These are phyloP conservation scores for Sphaerodactylus townsendi DNA, from an alignment of 2,113 vertebrate species.

Conservation along the genomic window DNA sequence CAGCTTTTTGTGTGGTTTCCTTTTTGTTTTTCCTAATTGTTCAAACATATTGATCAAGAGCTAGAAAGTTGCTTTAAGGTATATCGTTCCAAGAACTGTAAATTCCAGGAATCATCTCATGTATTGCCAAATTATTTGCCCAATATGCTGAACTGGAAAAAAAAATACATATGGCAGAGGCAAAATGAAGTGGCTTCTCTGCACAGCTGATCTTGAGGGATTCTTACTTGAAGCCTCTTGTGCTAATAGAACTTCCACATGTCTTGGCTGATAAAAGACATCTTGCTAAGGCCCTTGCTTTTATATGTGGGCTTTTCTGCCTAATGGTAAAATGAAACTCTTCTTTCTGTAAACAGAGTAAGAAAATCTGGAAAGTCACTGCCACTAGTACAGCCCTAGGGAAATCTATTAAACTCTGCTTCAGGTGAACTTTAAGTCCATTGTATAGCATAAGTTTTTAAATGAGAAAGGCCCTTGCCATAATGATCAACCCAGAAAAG, in stretches of 20 bases:
- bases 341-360: slow-evolving; percentile 54
- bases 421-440: not conserved
- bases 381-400: not conserved
- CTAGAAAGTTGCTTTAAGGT: slow-evolving; percentile 47
- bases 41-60: slow-evolving; percentile 30
- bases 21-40: slow-evolving; percentile 12
- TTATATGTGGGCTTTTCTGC: slow-evolving; percentile 60
- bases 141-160: slow-evolving; percentile 57
- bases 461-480: slow-evolving; percentile 30
- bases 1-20: slow-evolving; percentile 23
- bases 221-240: slow-evolving; percentile 28
- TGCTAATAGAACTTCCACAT: slow-evolving; percentile 63
- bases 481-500: not conserved
- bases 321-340: slow-evolving; percentile 40
- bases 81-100: slow-evolving; percentile 52
- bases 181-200: slow-evolving; percentile 60
- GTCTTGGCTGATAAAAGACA: slow-evolving; percentile 55
- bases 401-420: slow-evolving; percentile 26
- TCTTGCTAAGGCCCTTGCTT: slow-evolving; percentile 46
- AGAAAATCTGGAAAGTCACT: slow-evolving; percentile 53
- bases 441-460: slow-evolving; percentile 32
- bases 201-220: slow-evolving; percentile 44
- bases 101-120: slow-evolving; percentile 54
- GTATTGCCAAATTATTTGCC: slow-evolving; percentile 58
- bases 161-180: slow-evolving; percentile 51